A percentile compares a stretch with the other conserved stretches of the same genome.
phyloP scores from a whole-genome alignment of 2,113 vertebrate genomes.

The Trinectes maculatus region DNA sequence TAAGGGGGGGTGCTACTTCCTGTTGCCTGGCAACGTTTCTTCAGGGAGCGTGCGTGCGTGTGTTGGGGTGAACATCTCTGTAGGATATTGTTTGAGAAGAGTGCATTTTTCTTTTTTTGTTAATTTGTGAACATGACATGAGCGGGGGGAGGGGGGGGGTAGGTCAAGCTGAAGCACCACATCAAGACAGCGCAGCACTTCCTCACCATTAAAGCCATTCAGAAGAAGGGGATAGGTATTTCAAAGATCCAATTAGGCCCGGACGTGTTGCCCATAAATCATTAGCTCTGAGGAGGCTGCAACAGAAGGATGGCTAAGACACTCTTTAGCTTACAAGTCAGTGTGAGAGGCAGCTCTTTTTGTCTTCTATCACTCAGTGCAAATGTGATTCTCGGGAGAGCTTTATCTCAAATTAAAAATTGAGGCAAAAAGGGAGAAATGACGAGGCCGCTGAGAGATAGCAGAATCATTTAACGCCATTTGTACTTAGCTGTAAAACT shows the following conservation, averaged over 20 bases:
- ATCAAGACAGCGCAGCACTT: slow-evolving; percentile 2
- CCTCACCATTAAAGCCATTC: slow-evolving; percentile 43
- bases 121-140: slow-evolving; percentile 20
- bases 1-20: slow-evolving; percentile 37
- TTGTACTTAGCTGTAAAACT: slow-evolving; percentile 4
- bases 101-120: slow-evolving; percentile 42
- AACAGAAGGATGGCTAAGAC: slow-evolving; percentile 12
- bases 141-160: not conserved
- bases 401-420: slow-evolving; percentile 26
- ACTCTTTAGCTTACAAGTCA: slow-evolving; percentile 35
- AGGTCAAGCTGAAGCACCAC: not conserved
- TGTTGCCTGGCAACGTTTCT: slow-evolving; percentile 78
- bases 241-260: slow-evolving; percentile 70
- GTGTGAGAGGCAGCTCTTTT: not conserved
- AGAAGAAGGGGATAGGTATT: slow-evolving; percentile 52
- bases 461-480: slow-evolving; percentile 7
- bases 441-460: slow-evolving; percentile 21
- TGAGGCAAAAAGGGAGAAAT: slow-evolving; percentile 1
- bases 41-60: slow-evolving; percentile 19
- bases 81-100: slow-evolving; percentile 34
- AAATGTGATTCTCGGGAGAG: slow-evolving; percentile 17
- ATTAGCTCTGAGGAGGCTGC: slow-evolving; percentile 42
- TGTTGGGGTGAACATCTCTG: slow-evolving; percentile 28
- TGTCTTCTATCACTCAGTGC: not conserved
- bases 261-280: slow-evolving; percentile 58